Evolutionary conservation across 2,113 vertebrate species (phyloP), one percentile per base, ranked within the genome.

Genomic region (Elgaria multicarinata): DNA sequence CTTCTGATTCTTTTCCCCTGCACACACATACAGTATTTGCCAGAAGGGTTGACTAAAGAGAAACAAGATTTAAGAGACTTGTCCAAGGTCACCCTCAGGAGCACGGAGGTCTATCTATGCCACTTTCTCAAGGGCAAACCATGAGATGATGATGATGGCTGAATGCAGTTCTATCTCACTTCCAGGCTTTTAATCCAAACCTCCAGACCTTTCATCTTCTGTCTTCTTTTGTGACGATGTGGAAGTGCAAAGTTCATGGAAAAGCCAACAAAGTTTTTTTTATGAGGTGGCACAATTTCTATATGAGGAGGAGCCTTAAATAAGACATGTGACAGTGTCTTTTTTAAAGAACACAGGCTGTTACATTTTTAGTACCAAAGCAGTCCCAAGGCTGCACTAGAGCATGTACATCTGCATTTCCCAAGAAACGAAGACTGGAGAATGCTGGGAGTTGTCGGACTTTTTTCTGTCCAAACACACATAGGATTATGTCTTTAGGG

Each of bases 61-160:
- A 96, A 93, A 94, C 81, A 78, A 90, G 94, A 96, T 96, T 96
- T 95, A 93, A 97, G 94, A 93, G 95, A 96, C 95, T 96, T 94
- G 94, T 90, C 94, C 96, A 97, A 97, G 97, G 96, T 96, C 97
- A 96, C 92, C 87, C 89, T 91, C 91, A 96, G 94, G 91, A 95
- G 88, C 3, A 50, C 85, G 86, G 80, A 95, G 95, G 95, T 96
- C 96, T 77, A 96, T 96, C 97, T 67, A 95, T 95, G 95, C 87
- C 91, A 91, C 93, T 97, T 95, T 96, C 95, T 94, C 94, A 94
- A 95, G 96, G 96, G 95, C 93, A 94, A 74, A 53, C 72, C 90
- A 67, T 74, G 92, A 83, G 66, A 71, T 28, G 46, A 69, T 33
- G 91, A 90, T 90, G 36, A 76, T 89, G 87, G 87, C 89, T 88